A percentile compares a stretch with the other conserved stretches of the same genome.
phyloP scores from a whole-genome alignment of 2,888 invertebrate species.

The Lordiphosa fenestrarum region DNA sequence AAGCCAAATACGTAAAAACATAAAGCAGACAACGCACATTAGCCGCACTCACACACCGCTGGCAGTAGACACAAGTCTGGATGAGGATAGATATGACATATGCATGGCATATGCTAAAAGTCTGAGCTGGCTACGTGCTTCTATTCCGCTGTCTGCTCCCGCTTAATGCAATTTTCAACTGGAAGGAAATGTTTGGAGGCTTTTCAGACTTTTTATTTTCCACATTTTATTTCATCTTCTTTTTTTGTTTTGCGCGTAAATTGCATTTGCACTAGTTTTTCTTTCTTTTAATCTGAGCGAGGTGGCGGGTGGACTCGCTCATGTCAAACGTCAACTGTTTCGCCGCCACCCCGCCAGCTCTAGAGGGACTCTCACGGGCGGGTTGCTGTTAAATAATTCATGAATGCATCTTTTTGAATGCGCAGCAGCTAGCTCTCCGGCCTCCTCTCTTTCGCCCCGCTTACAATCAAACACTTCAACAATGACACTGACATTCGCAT shows the following conservation, averaged over 20 bases:
- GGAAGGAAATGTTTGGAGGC: conserved; percentile 8
- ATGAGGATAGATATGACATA: conserved; percentile 16
- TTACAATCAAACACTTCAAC: conserved; percentile 29
- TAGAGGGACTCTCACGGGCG: conserved; percentile 2
- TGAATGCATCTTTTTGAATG: conserved; percentile 17
- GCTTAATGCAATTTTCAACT: conserved; percentile 58
- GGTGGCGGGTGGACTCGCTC: conserved; percentile 1
- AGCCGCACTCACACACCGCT: conserved; percentile 2
- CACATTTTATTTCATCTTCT: conserved; percentile 25
- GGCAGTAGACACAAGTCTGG: conserved; percentile 1
- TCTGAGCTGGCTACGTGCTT: conserved; percentile 44
- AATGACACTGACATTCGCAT: conserved; percentile 56
- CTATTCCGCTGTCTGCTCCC: conserved; percentile 50
- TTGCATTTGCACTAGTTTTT: conserved; percentile 40
- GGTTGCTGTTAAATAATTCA: conserved; percentile 57
- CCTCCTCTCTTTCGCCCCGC: background rate
- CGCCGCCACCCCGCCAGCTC: background rate
- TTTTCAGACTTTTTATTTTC: conserved; percentile 26
- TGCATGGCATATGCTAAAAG: conserved; percentile 15
- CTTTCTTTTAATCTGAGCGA: conserved; percentile 5
- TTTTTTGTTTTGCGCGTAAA: conserved; percentile 31
- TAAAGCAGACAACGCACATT: conserved; percentile 10
- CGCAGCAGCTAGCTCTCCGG: background rate
- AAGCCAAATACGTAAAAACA: conserved; percentile 9
- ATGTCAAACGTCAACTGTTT: conserved; percentile 26